Evolutionary conservation across 1,140 invertebrate genomes (phyloP), one percentile per base, ranked within the genome.

Genomic region (Thaumatotibia leucotreta): DNA sequence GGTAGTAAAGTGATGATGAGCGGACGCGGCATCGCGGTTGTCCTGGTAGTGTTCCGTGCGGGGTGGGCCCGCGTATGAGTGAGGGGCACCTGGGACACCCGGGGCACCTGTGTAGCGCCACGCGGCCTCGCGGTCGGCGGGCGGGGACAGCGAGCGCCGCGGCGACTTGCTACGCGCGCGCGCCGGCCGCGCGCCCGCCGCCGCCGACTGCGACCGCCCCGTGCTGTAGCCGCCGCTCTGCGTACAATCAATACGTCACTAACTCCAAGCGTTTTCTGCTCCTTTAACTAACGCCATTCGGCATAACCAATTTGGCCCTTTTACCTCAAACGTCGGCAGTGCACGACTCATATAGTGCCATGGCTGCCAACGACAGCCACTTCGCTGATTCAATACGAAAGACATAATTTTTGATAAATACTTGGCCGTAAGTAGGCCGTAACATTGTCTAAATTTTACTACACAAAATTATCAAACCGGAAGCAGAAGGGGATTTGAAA

Each of bases 91-190:
- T 17, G 24, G 20, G 63, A 71, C 71, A 68, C 74, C 73, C 66
- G 61, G 65, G 79, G 77, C 79, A 89, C 85, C 88, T 88, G 88
- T 77, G 80, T 89, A 90, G 75, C 85, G 84, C 82, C 83, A 86
- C 45, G 73, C 82, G 52, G 71, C 70, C 70, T 76, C 80, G 67
- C 78, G 77, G 71, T 94, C 93, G 76, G 95, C 94, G 58, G 95
- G 95, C 65, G 95, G 95, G 67, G 95, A 96, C 67, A 96, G 91
- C 72, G 95, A 96, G 72, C 94, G 92, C 75, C 94, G 92, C 68
- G 94, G 94, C 17, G 94, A 94, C 80, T 92, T 92, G 92, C 93
- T 91, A 92, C 95, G 83, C 86, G 93, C 88, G 92, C 93, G 81
- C 77, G 91, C 73, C 85, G 90, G 72, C 92, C 93, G 84, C 84